phyloP scores from a whole-genome alignment of 2,888 invertebrate species.

The Caenorhabditis japonica region DNA sequence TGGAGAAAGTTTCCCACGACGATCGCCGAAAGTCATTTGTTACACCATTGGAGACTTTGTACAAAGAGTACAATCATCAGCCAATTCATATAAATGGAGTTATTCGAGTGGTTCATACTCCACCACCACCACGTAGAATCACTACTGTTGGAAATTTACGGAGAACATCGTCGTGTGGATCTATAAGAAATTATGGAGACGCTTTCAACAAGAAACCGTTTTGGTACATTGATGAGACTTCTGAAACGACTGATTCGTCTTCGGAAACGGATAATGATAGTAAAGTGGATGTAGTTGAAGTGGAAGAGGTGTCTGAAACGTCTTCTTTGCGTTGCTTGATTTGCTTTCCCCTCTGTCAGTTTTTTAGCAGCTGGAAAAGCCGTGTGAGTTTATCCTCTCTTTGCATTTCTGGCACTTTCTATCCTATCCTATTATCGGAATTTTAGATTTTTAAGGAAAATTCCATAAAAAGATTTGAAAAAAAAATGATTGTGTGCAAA shows the following conservation, averaged over 20 bases:
- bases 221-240: slow-evolving; percentile 38
- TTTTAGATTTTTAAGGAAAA: too few relatives aligned
- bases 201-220: slow-evolving; percentile 4
- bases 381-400: slow-evolving; percentile 8
- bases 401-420: not conserved
- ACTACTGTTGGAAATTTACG: slow-evolving; percentile 3
- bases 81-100: slow-evolving; percentile 19
- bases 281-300: not conserved
- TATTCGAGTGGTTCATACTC: slow-evolving; percentile 26
- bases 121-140: slow-evolving; percentile 19
- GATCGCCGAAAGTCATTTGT: slow-evolving; percentile 19
- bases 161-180: slow-evolving; percentile 24
- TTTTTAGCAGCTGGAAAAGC: slow-evolving; percentile 11
- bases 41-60: slow-evolving; percentile 28
- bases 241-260: slow-evolving; percentile 1
- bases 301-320: slow-evolving; percentile 4
- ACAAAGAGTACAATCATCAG: slow-evolving; percentile 26
- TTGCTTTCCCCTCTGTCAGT: too few relatives aligned
- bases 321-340: slow-evolving; percentile 1
- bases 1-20: too few relatives aligned
- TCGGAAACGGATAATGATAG: not conserved
- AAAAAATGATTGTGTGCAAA: too few relatives aligned
- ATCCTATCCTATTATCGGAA: not conserved
- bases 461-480: too few relatives aligned
- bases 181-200: slow-evolving; percentile 7